These are phyloP conservation scores for Arothron firmamentum DNA, from an alignment of 2,113 vertebrate genomes.

Conservation along the genomic window DNA sequence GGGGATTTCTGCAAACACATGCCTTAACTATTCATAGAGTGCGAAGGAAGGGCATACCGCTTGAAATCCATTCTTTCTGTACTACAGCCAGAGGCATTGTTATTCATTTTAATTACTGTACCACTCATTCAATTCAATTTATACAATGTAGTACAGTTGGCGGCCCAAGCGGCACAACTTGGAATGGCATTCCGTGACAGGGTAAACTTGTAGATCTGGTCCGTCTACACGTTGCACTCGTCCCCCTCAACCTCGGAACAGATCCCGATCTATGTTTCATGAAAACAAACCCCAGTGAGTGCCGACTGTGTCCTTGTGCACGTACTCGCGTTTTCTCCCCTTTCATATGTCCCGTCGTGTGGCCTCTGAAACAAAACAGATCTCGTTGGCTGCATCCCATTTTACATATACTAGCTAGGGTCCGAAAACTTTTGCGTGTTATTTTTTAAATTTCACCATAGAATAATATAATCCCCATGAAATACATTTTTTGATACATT, in stretches of 20 bases:
- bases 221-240: conserved; percentile 3
- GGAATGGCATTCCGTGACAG: background rate
- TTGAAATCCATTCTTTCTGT: too few species aligned
- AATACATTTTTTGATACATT: background rate
- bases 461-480: too few species aligned
- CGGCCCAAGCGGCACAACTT: too few species aligned
- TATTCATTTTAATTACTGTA: too few species aligned
- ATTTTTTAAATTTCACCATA: too few species aligned
- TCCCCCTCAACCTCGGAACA: background rate
- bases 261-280: background rate
- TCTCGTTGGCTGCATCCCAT: conserved; percentile 15
- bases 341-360: background rate
- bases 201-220: conserved; percentile 33
- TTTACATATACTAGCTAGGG: background rate
- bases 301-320: conserved; percentile 28
- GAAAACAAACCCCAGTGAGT: conserved; percentile 2
- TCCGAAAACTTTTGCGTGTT: background rate
- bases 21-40: too few species aligned
- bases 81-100: too few species aligned
- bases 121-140: too few species aligned
- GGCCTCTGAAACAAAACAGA: conserved; percentile 37
- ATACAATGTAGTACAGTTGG: too few species aligned
- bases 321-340: conserved; percentile 21
- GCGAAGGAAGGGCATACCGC: too few species aligned
- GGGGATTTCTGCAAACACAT: too few species aligned